Evolutionary conservation across 1,140 invertebrate species (phyloP).

Genomic region (Anoplophora glabripennis): DNA sequence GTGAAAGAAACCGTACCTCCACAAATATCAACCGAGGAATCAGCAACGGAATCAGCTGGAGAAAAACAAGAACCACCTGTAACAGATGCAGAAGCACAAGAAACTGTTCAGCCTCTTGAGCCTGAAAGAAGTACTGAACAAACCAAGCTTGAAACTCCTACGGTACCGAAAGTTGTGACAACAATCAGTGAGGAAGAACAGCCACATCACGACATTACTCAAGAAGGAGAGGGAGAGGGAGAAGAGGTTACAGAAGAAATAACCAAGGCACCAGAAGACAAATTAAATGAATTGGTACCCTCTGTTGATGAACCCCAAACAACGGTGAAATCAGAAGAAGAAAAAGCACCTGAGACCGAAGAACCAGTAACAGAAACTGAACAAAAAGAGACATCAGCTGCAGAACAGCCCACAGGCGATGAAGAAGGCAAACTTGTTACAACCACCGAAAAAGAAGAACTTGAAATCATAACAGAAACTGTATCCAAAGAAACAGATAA

Average conservation of each 20-base stretch:
- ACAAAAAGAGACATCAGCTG: background rate
- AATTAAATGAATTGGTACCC: too few species aligned
- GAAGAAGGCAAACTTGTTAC: slow-evolving; percentile 14
- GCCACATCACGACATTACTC: background rate
- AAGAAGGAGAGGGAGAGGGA: background rate
- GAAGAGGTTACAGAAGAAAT: background rate
- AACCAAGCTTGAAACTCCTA: background rate
- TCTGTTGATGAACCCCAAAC: background rate
- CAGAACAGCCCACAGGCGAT: slow-evolving; percentile 3
- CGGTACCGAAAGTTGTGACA: slow-evolving; percentile 9
- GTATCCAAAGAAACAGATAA: slow-evolving; percentile 27
- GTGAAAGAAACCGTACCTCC: too few species aligned
- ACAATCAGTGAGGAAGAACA: background rate
- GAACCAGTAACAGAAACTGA: background rate
- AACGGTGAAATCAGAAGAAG: slow-evolving; percentile 10
- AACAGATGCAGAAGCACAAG: slow-evolving; percentile 8
- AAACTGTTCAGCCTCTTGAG: background rate
- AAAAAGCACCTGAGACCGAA: background rate
- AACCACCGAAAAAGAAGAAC: slow-evolving; percentile 26
- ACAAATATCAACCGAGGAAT: slow-evolving; percentile 9
- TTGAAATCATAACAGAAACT: slow-evolving; percentile 29
- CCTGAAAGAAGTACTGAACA: too few species aligned
- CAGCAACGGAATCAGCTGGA: slow-evolving; percentile 4
- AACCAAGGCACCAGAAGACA: slow-evolving; percentile 8
- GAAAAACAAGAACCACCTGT: slow-evolving; percentile 1